Evolutionary conservation across 2,888 invertebrate species (phyloP).

Genomic region (Schizotus pectinicornis): DNA sequence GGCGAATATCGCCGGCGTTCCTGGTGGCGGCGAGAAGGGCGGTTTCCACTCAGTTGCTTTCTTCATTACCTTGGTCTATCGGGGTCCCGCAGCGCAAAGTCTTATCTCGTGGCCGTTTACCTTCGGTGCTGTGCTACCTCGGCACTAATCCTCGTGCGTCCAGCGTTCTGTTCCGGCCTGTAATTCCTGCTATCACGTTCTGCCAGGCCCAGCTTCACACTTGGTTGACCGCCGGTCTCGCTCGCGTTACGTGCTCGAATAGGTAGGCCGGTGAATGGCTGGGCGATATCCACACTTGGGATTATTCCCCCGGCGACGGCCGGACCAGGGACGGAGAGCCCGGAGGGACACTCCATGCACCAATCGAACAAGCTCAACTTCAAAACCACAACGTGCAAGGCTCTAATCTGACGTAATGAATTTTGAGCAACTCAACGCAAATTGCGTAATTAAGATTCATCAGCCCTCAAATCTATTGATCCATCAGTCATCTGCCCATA

Average conservation of each 20-base stretch:
- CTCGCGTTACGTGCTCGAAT: constrained; percentile 49
- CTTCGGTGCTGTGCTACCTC: constrained; percentile 47
- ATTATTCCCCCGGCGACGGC: constrained; percentile 14
- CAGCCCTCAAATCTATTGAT: too few species aligned
- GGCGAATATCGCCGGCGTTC: constrained; percentile 16
- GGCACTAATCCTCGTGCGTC: constrained; percentile 55
- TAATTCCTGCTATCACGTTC: constrained; percentile 59
- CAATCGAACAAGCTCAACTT: too few species aligned
- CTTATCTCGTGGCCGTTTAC: constrained; percentile 52
- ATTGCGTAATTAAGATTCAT: too few species aligned
- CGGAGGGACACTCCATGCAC: too few species aligned
- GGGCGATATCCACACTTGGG: constrained; percentile 24
- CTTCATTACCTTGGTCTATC: constrained; percentile 55
- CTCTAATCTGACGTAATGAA: too few species aligned
- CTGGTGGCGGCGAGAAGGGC: constrained; percentile 17
- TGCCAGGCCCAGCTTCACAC: constrained; percentile 55
- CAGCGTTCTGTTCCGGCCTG: constrained; percentile 56
- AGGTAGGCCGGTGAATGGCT: constrained; percentile 44
- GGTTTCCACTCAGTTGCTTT: constrained; percentile 45
- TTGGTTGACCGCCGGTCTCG: constrained; percentile 47
- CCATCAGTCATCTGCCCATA: too few species aligned
- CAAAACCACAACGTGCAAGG: too few species aligned
- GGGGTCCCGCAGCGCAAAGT: constrained; percentile 47
- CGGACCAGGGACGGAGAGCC: too few species aligned
- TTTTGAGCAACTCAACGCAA: too few species aligned